These are phyloP conservation scores for Pelusios castaneus DNA, from an alignment of 2,113 vertebrate species.

Conservation along the genomic window DNA sequence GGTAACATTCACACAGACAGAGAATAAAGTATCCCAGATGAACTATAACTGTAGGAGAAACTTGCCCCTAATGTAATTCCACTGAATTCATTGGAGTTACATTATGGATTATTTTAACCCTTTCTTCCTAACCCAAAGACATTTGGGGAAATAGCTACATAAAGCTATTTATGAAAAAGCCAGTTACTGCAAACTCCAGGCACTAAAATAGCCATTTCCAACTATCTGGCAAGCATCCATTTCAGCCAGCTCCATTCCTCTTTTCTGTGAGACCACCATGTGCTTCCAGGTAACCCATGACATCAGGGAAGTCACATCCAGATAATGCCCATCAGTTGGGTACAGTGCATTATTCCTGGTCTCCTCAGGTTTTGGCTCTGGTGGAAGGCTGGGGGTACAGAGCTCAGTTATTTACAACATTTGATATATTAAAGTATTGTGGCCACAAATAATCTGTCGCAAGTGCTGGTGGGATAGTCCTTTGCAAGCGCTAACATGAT, in stretches of 20 bases:
- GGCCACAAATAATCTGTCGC: background rate
- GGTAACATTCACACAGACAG: fast-evolving
- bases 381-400: fast-evolving
- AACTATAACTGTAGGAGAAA: background rate
- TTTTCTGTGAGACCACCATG: fast-evolving
- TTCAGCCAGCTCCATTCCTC: background rate
- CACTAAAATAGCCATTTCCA: background rate
- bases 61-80: background rate
- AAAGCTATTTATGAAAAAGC: fast-evolving
- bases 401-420: background rate
- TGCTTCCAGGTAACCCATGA: fast-evolving
- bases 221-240: background rate
- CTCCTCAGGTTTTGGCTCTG: conserved; percentile 15
- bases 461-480: background rate
- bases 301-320: background rate
- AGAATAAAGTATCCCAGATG: fast-evolving
- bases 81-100: background rate
- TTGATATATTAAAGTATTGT: background rate
- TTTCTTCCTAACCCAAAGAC: background rate
- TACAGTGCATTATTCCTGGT: background rate
- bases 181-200: background rate
- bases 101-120: background rate
- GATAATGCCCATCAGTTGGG: background rate
- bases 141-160: fast-evolving
- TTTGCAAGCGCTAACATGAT: background rate